phyloP scores from a whole-genome alignment of 1,140 invertebrate species.

The Habropoda laboriosa region DNA sequence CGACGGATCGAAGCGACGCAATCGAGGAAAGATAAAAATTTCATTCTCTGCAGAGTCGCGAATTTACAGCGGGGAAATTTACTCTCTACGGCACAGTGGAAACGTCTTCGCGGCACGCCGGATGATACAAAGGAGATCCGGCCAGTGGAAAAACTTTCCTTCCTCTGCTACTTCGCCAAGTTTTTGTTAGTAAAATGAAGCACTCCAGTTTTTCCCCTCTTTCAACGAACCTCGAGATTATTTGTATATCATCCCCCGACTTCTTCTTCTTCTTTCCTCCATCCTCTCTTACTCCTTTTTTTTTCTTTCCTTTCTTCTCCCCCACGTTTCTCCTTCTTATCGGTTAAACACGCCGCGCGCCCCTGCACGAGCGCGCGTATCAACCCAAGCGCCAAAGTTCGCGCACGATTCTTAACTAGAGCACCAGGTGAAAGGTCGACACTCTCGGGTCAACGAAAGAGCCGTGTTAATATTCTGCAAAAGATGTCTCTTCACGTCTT shows the following conservation, averaged over 20 bases:
- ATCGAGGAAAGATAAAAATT: conserved; percentile 26
- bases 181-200: conserved; percentile 69
- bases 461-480: conserved; percentile 42
- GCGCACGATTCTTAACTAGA: conserved; percentile 39
- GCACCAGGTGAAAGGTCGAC: conserved; percentile 40
- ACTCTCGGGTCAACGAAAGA: neutral
- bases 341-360: too few relatives aligned
- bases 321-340: neutral
- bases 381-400: conserved; percentile 14
- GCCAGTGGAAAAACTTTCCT: conserved; percentile 58
- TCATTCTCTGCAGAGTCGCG: conserved; percentile 44
- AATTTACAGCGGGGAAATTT: conserved; percentile 53
- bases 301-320: neutral
- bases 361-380: neutral
- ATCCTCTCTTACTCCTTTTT: neutral
- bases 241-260: conserved; percentile 34
- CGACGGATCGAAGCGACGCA: neutral
- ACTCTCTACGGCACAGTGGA: neutral
- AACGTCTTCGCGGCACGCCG: conserved; percentile 42
- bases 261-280: neutral
- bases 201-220: conserved; percentile 45
- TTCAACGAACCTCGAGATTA: conserved; percentile 19
- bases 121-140: conserved; percentile 58
- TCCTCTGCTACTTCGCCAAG: conserved; percentile 54
- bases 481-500: conserved; percentile 30